Base-by-base conservation (phyloP, 2,797 vertebrate species). In the Rachycentron canadum region DNA sequence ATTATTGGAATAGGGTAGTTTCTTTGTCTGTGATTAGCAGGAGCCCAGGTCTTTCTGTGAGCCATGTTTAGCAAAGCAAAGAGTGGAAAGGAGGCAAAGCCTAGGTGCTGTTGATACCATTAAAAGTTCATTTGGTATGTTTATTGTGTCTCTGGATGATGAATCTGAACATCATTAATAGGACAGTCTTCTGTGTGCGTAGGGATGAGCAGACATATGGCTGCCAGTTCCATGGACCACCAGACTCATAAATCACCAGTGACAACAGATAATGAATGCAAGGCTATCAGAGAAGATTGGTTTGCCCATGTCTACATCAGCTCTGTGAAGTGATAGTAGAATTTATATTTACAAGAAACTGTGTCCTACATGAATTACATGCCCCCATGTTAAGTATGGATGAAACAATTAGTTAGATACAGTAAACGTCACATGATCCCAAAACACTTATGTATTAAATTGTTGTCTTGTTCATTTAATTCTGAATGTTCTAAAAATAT, bases 211-310 rank as follows among this genome's bases (percentile, higher is more conserved):
- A 79, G 81, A 85, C 91, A 88, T 89, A 92, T 89, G 91, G 91
- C 81, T 88, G 82, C 84, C 80, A 86, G 73, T 73, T 73, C 56
- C 69, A 71, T 1, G 6, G 65, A 81, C 64, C 23, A 30, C 62
- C 66, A 69, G 50, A 55, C 76, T 86, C 88, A 93, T 94, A 90
- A 93, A 93, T 94, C 91, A 93, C 71, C 38, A 21, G 32, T 88
- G 90, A 92, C 92, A 91, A 75, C 69, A 74, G 60, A 86, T 89
- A 93, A 93, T 93, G 87, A 89, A 88, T 86, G 77, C 76, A 79
- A 71, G 74, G 76, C 85, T 78, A 89, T 87, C 70, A 83, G 73
- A 88, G 69, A 60, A 74, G 79, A 90, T 86, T 83, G 55, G 82
- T 77, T 87, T 63, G 70, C 78, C 41, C 43, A 73, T 70, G 69